Conservation (phyloP, 2,888 invertebrate genomes). For the Bombyx huttoni region DNA sequence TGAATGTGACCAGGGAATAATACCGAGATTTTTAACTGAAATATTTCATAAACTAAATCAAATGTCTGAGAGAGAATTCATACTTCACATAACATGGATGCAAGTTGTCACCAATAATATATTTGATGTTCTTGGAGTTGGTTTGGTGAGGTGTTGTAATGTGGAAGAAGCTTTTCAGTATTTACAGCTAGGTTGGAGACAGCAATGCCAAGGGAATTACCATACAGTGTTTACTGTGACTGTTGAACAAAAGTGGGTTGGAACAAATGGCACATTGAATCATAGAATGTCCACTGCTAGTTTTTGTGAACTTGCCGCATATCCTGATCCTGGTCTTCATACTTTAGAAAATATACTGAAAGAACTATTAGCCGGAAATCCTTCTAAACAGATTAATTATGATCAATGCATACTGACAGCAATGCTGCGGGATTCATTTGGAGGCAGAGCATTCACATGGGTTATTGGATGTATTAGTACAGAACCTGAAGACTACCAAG, state of each 20-base stretch:
- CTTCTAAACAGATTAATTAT: slow-evolving; percentile 68
- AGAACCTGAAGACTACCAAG: slow-evolving; percentile 76
- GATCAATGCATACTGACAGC: slow-evolving; percentile 79
- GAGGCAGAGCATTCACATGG: slow-evolving; percentile 81
- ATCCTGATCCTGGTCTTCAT: slow-evolving; percentile 76
- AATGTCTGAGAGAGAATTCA: slow-evolving; percentile 76
- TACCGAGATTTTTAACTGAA: slow-evolving; percentile 80
- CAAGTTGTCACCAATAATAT: slow-evolving; percentile 79
- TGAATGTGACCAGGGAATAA: slow-evolving; percentile 80
- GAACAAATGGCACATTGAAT: slow-evolving; percentile 76
- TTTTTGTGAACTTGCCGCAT: slow-evolving; percentile 77
- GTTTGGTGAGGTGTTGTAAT: slow-evolving; percentile 70
- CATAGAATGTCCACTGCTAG: slow-evolving; percentile 81
- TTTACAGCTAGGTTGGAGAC: slow-evolving; percentile 77
- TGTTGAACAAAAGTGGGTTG: slow-evolving; percentile 81
- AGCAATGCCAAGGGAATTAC: slow-evolving; percentile 67
- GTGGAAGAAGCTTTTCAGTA: slow-evolving; percentile 82
- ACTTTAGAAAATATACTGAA: slow-evolving; percentile 78
- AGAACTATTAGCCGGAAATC: slow-evolving; percentile 67
- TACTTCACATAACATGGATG: slow-evolving; percentile 80
- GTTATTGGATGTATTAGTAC: slow-evolving; percentile 82
- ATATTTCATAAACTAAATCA: slow-evolving; percentile 77
- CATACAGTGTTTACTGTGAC: slow-evolving; percentile 82
- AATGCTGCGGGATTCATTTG: slow-evolving; percentile 80
- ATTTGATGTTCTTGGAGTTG: slow-evolving; percentile 72